Conservation (phyloP, 2,888 invertebrate species). For the Diarsia brunnea region DNA sequence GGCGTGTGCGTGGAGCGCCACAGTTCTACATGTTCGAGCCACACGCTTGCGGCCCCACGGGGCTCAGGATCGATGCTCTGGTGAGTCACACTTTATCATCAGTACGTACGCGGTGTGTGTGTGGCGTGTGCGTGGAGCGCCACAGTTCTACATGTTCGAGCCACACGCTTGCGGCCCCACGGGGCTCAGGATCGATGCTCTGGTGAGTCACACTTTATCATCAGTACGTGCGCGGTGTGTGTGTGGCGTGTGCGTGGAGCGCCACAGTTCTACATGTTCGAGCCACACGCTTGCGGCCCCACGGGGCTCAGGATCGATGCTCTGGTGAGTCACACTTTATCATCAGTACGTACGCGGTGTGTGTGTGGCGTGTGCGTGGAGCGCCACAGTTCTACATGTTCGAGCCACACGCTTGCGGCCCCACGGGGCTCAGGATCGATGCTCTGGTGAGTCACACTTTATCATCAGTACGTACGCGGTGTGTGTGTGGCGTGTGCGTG, state of each 20-base stretch:
- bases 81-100: too few relatives aligned
- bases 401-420: conserved; percentile 86
- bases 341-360: conserved; percentile 85
- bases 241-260: conserved; percentile 81
- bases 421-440: conserved; percentile 81
- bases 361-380: conserved; percentile 80
- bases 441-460: too few relatives aligned
- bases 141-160: conserved; percentile 85
- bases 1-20: conserved; percentile 79
- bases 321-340: too few relatives aligned
- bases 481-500: conserved; percentile 80
- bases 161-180: conserved; percentile 85
- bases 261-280: conserved; percentile 85
- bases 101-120: conserved; percentile 84
- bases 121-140: conserved; percentile 80
- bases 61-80: conserved; percentile 81
- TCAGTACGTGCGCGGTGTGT: conserved; percentile 83
- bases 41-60: conserved; percentile 84
- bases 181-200: conserved; percentile 81
- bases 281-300: conserved; percentile 85
- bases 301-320: conserved; percentile 82
- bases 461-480: conserved; percentile 85
- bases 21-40: conserved; percentile 86
- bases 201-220: too few relatives aligned
- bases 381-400: conserved; percentile 84